Percentiles rank a stretch among this genome's conserved stretches.
Evolutionary conservation across 1,140 invertebrate species (phyloP).

Genomic region (Leptopilina clavipes): DNA sequence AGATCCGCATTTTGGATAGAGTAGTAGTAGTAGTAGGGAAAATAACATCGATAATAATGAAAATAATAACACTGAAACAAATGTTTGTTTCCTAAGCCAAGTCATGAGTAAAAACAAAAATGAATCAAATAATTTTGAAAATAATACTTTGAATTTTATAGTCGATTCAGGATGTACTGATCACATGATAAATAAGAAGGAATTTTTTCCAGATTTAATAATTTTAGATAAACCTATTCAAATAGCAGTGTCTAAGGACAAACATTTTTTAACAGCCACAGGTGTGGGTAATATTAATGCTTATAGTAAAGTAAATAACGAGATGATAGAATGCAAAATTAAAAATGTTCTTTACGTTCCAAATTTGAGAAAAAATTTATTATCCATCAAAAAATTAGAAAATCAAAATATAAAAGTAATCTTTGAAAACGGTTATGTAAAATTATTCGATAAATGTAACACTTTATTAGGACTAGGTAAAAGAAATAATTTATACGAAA

Average conservation of each 20-base stretch:
- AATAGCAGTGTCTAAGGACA: too few relatives aligned
- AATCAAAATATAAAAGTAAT: background rate
- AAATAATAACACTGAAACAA: background rate
- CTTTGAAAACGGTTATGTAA: background rate
- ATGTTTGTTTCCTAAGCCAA: background rate
- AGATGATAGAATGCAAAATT: background rate
- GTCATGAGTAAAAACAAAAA: background rate
- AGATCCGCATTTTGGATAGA: too few relatives aligned
- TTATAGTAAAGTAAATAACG: too few relatives aligned
- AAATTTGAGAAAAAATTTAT: background rate
- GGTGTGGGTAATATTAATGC: too few relatives aligned
- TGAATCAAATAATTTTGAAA: background rate
- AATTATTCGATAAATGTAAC: background rate
- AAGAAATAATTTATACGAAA: constrained; percentile 1
- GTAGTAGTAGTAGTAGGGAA: background rate
- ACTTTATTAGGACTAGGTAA: background rate
- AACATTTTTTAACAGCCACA: too few relatives aligned
- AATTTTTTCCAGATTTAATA: too few relatives aligned
- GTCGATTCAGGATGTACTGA: background rate
- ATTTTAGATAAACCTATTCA: too few relatives aligned
- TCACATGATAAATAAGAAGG: too few relatives aligned
- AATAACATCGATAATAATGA: background rate
- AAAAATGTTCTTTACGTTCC: background rate
- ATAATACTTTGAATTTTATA: background rate
- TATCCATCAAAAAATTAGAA: constrained; percentile 18